Conservation (phyloP, 1,140 invertebrate genomes). For the Phocides pigmalion region DNA sequence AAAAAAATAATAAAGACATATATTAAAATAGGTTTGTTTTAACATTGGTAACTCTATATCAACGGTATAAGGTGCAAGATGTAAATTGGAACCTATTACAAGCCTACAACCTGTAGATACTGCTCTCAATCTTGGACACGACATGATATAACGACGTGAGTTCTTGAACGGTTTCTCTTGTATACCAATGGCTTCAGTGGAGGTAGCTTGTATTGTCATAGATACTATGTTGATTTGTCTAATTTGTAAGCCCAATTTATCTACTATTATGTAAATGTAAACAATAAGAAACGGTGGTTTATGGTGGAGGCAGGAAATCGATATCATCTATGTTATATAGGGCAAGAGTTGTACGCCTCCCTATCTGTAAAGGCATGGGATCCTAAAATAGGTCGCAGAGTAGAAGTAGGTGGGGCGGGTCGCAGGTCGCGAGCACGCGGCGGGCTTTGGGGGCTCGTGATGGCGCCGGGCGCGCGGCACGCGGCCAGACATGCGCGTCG, state of each 20-base stretch:
- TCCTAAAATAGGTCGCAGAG: constrained; percentile 36
- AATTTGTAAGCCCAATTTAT: too few relatives aligned
- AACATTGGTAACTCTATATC: background rate
- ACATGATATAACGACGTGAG: background rate
- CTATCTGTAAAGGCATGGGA: constrained; percentile 25
- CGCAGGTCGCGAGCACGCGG: constrained; percentile 23
- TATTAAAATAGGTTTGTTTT: background rate
- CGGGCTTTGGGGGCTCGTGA: background rate
- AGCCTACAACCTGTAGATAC: background rate
- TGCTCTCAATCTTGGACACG: background rate
- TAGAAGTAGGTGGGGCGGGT: constrained; percentile 35
- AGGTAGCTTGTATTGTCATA: background rate
- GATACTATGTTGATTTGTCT: too few relatives aligned
- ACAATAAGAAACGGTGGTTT: constrained; percentile 12
- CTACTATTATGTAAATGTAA: background rate
- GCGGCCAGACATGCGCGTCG: constrained; percentile 36
- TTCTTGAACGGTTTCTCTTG: background rate
- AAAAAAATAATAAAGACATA: background rate
- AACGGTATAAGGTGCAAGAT: background rate
- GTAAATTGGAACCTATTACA: background rate
- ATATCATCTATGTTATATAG: constrained; percentile 26
- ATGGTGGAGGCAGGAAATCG: constrained; percentile 28
- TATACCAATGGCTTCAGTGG: background rate
- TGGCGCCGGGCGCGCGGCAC: constrained; percentile 1
- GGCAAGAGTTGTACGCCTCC: constrained; percentile 27